phyloP scores from a whole-genome alignment of 2,113 vertebrate species.

The Oxygymnocypris stewartii region DNA sequence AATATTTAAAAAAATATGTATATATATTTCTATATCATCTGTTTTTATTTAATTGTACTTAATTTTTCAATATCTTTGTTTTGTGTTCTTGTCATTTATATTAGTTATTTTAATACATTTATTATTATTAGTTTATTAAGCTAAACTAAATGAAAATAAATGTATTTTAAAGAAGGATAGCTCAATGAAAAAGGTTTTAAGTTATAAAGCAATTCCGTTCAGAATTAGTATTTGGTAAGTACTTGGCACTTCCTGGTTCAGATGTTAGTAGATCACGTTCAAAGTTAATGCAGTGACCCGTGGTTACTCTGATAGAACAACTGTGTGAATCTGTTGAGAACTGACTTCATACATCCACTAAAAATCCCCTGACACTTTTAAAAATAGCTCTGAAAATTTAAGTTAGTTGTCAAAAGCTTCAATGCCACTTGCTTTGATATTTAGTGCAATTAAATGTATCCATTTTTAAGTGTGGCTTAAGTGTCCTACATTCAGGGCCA shows the following conservation, averaged over 20 bases:
- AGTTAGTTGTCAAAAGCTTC: neutral
- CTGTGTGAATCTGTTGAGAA: neutral
- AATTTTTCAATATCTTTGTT: no score
- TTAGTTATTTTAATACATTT: no score
- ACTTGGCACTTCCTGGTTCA: neutral
- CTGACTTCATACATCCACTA: neutral
- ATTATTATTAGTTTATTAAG: neutral
- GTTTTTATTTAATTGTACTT: no score
- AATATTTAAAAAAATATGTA: no score
- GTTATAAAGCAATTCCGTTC: neutral
- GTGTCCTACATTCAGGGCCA: neutral
- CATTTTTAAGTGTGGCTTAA: neutral
- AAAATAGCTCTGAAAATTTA: neutral
- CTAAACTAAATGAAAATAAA: neutral
- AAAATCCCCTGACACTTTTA: neutral
- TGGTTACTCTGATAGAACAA: neutral
- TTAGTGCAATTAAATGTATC: neutral
- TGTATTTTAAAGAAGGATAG: no score
- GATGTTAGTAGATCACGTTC: neutral
- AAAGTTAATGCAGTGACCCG: neutral
- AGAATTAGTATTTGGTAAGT: neutral
- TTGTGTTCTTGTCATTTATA: no score
- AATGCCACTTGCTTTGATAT: neutral
- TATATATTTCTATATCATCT: no score
- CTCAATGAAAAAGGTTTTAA: no score